Evolutionary conservation across 2,797 vertebrate species (phyloP), one percentile per base, ranked within the genome.

Genomic region (Propithecus perrieri): DNA sequence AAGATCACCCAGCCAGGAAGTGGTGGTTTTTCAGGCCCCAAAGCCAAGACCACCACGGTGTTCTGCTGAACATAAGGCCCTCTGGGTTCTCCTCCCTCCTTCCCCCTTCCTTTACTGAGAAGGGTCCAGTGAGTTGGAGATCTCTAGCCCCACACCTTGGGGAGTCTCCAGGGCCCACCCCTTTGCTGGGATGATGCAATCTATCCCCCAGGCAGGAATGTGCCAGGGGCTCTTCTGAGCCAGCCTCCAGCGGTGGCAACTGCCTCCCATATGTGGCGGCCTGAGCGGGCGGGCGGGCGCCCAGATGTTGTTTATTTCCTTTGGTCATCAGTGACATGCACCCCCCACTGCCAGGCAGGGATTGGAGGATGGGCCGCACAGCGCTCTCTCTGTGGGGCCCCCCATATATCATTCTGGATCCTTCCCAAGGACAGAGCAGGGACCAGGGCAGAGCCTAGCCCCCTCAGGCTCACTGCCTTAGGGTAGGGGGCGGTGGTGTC

Each of bases 221-320:
- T 92, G 67, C 88, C 43, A 0, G 24, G 59, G 72, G 75, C 74
- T 88, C 72, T 74, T 83, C 55, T 28, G 91, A 89, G 72, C 91
- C 85, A 53, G 88, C 87, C 71, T 57, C 81, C 81, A 96, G 83
- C 1, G 5, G 63, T 85, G 67, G 91, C 4, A n/a, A 91, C 96
- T 95, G 97, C 86, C 89, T 96, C 79, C 96, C 97, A 97, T n/a
- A 96, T 97, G 97, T 96, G 94, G 93, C 2, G 0, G 84, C 84
- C 92, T 61, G 15, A 76, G 96, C 0, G 33, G 92, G 76, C 94
- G 86, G 88, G 41, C 74, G 4, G 67, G 53, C 28, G 53, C 61
- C 96, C 97, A 98, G 93, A 95, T 97, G 97, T 94, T 97, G 94
- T 95, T 97, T 94, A 79, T 97, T 97, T 96, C 84, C 79, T 83